Percentiles rank a stretch among this genome's conserved stretches.
Evolutionary conservation across 2,888 invertebrate species (phyloP).

Genomic region (Eupithecia exiguata): DNA sequence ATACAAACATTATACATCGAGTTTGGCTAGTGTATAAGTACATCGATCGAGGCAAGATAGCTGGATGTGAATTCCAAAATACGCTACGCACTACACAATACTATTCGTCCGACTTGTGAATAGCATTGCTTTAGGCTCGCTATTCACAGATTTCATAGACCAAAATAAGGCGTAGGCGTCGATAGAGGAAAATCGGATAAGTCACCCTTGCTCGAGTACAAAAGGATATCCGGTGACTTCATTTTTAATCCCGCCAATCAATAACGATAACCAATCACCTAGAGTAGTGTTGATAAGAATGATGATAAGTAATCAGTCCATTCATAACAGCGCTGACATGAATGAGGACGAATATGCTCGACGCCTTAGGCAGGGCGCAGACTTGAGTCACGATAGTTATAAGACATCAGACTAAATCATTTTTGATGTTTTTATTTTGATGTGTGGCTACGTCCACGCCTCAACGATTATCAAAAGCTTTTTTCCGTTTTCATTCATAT

Average conservation of each 20-base stretch:
- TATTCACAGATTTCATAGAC: not conserved
- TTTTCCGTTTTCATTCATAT: too few relatives aligned
- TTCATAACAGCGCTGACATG: slow-evolving; percentile 3
- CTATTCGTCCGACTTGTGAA: not conserved
- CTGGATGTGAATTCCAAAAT: not conserved
- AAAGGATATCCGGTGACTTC: slow-evolving; percentile 12
- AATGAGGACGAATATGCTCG: not conserved
- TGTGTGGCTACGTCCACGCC: too few relatives aligned
- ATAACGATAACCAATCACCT: slow-evolving; percentile 8
- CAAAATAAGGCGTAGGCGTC: not conserved
- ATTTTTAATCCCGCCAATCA: slow-evolving; percentile 9
- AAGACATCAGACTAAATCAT: too few relatives aligned
- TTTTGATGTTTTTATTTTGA: too few relatives aligned
- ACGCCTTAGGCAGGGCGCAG: too few relatives aligned
- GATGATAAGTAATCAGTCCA: slow-evolving; percentile 4
- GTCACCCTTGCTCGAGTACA: not conserved
- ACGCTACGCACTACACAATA: not conserved
- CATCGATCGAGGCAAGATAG: not conserved
- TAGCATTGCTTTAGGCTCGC: not conserved
- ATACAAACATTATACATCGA: too few relatives aligned
- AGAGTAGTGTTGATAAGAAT: not conserved
- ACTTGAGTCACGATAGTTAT: too few relatives aligned
- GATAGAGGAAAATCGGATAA: not conserved
- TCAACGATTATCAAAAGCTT: too few relatives aligned
- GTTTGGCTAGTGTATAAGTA: not conserved